Evolutionary conservation across 2,888 invertebrate species (phyloP).

Genomic region (Cremastinae sp.): DNA sequence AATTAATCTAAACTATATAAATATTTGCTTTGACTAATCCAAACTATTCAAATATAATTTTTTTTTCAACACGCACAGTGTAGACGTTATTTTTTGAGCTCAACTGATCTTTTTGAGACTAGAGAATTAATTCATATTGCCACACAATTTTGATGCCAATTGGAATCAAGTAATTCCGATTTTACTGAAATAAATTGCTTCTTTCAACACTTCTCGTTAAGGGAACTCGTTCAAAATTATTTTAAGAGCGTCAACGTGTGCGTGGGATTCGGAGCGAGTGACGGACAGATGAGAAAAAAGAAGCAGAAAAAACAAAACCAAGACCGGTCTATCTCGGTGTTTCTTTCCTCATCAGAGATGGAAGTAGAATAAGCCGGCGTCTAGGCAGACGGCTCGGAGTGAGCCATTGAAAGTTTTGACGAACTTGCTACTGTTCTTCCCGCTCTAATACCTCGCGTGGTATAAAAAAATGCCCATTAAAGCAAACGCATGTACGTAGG

Average conservation of each 20-base stretch:
- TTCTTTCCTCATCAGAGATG: no score
- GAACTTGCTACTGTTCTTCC: conserved; percentile 38
- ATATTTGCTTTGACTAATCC: no score
- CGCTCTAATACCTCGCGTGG: conserved; percentile 9
- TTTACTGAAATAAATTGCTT: no score
- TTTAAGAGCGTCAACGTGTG: background rate
- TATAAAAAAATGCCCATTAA: background rate
- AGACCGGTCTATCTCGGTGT: background rate
- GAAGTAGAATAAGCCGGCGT: conserved; percentile 52
- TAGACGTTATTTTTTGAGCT: no score
- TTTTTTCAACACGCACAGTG: no score
- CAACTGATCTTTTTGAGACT: no score
- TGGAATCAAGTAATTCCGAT: no score
- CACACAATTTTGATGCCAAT: no score
- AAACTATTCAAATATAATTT: no score
- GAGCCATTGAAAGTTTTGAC: conserved; percentile 45
- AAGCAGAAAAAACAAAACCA: conserved; percentile 13
- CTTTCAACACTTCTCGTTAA: no score
- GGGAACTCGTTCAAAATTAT: background rate
- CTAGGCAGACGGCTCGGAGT: conserved; percentile 40
- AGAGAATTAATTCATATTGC: no score
- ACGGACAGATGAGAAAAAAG: conserved; percentile 13
- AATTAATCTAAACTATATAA: no score
- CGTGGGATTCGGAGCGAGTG: conserved; percentile 7
- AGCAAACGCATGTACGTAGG: background rate